Percentiles rank a stretch among this genome's conserved stretches.
phyloP scores from a whole-genome alignment of 2,797 vertebrate genomes.

The Pristis pectinata region DNA sequence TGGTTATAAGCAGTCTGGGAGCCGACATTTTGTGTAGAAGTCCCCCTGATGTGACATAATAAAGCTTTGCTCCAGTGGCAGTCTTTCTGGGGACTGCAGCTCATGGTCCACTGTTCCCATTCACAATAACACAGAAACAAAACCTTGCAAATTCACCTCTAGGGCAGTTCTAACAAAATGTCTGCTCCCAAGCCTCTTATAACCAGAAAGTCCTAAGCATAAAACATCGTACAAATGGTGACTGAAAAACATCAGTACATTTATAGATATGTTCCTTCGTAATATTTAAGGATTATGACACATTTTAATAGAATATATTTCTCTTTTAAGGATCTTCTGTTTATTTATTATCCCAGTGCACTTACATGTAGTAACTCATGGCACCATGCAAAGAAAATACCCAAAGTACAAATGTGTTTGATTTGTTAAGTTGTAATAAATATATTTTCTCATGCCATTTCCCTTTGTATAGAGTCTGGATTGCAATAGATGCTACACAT shows the following conservation, averaged over 20 bases:
- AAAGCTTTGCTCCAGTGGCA: slow-evolving; percentile 10
- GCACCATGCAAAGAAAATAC: slow-evolving; percentile 27
- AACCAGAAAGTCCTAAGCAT: slow-evolving; percentile 15
- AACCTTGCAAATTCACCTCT: slow-evolving; percentile 28
- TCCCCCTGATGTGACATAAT: slow-evolving; percentile 25
- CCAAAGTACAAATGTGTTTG: background rate
- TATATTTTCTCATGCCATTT: background rate
- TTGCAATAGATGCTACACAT: slow-evolving; percentile 10
- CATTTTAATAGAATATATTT: slow-evolving; percentile 32
- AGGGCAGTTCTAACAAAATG: slow-evolving; percentile 31
- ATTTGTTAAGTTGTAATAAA: slow-evolving; percentile 2
- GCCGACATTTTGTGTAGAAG: slow-evolving; percentile 14
- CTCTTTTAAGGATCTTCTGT: slow-evolving; percentile 17
- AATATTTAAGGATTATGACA: slow-evolving; percentile 32
- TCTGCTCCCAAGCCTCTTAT: slow-evolving; percentile 31
- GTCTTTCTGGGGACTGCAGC: slow-evolving; percentile 30
- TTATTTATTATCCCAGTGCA: slow-evolving; percentile 24
- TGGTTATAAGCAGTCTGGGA: slow-evolving; percentile 18
- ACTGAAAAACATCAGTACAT: slow-evolving; percentile 17
- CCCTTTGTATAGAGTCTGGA: background rate
- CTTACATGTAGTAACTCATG: slow-evolving; percentile 17
- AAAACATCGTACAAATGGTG: slow-evolving; percentile 18
- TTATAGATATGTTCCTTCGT: slow-evolving; percentile 20
- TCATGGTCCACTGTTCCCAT: slow-evolving; percentile 31
- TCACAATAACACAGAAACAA: slow-evolving; percentile 32